Conservation (phyloP, 2,888 invertebrate genomes). For the Drosophila affinis region DNA sequence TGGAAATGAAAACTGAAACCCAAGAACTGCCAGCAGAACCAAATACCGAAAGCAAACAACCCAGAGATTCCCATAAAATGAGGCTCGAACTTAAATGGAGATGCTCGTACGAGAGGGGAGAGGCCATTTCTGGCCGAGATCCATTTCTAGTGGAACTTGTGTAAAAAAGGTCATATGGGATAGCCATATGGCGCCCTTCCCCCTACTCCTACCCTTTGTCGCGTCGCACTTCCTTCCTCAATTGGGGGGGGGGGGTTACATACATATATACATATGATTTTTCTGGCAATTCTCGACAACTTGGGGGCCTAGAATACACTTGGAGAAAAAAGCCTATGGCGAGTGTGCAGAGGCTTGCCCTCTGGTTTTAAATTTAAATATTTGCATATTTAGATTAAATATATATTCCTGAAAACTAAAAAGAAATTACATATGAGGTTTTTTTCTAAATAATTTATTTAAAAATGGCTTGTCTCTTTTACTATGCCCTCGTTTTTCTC, state of each 20-base stretch:
- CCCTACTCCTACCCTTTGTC: background rate
- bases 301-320: background rate
- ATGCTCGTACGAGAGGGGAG: background rate
- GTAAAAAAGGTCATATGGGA: background rate
- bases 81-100: conserved; percentile 6
- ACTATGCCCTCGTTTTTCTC: background rate
- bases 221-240: background rate
- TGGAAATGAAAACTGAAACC: conserved; percentile 54
- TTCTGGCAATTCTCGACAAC: background rate
- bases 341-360: too few relatives aligned
- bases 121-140: background rate
- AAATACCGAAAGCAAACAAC: conserved; percentile 45
- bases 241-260: background rate
- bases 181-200: background rate
- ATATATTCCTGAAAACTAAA: background rate
- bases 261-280: background rate
- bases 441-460: background rate
- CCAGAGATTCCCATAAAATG: conserved; percentile 28
- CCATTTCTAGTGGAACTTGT: background rate
- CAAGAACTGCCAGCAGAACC: conserved; percentile 5
- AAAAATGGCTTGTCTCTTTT: background rate
- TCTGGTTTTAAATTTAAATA: background rate
- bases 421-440: too few relatives aligned
- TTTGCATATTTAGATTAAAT: background rate
- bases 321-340: background rate